These are phyloP conservation scores for Kryptolebias ocellatus DNA, from an alignment of 2,797 vertebrate genomes.

Conservation along the genomic window DNA sequence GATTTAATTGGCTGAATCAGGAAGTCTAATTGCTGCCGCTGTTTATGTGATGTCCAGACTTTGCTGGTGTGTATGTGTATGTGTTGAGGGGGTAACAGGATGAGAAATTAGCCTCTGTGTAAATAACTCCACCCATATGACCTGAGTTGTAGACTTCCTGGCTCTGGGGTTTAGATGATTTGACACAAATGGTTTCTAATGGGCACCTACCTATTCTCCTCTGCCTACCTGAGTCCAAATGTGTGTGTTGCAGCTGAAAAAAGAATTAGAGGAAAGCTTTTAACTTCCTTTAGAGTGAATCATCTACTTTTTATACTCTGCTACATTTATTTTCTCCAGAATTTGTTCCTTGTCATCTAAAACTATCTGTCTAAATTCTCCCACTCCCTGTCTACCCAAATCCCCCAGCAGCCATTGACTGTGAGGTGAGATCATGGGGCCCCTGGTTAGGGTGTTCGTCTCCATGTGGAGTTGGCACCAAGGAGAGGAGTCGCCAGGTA, in stretches of 20 bases:
- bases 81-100: conserved; percentile 53
- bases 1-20: conserved; percentile 67
- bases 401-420: conserved; percentile 84
- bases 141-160: conserved; percentile 64
- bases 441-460: conserved; percentile 87
- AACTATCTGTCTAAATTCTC: conserved; percentile 43
- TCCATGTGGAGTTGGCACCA: conserved; percentile 85
- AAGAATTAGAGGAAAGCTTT: conserved; percentile 24
- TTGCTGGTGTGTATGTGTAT: conserved; percentile 29
- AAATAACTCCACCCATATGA: conserved; percentile 40
- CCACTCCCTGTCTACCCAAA: not conserved
- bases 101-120: conserved; percentile 55
- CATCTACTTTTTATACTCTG: no score
- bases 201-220: conserved; percentile 30
- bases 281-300: not conserved
- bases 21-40: conserved; percentile 61
- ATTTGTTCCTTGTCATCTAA: conserved; percentile 1
- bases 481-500: conserved; percentile 85
- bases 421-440: conserved; percentile 86
- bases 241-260: conserved; percentile 34
- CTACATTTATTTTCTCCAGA: no score
- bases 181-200: conserved; percentile 56
- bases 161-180: conserved; percentile 50
- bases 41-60: conserved; percentile 45
- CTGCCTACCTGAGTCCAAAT: conserved; percentile 29